Base-by-base conservation (phyloP, 2,113 vertebrate genomes). In the Chroicocephalus ridibundus region DNA sequence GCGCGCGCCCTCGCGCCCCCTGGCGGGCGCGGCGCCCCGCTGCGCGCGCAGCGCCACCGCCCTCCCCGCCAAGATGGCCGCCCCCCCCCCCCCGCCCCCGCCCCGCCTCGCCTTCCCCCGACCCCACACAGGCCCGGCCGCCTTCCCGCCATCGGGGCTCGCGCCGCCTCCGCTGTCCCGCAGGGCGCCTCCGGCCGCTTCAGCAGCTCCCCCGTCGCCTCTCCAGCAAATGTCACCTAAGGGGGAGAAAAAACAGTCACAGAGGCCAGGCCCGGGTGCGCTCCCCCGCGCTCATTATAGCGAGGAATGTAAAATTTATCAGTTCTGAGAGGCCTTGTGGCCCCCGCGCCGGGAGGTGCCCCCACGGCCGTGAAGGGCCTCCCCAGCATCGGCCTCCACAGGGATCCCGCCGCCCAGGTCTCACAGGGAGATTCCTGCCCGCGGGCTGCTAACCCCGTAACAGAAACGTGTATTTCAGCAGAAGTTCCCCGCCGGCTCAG, bases 31-130 rank as follows among this genome's bases (percentile, higher is more conserved):
- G 34, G 25, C 15, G 62, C 24, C 97, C 96, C 34, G 75, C 93
- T 94, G 69, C 90, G 68, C 69, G 74, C 52, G 69, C 40, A 38
- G 40, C 58, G 38, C 54, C 86, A 44, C 82, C 32, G 9, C 76
- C 38, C 66, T 8, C 60, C 97, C 82, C 46, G n/a, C 4, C 97
- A 98, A 98, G 96, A 98, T 98, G 98, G 98, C 98, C 22, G 96
- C 96, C 18, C 86, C 62, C 66, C 15, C 44, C n/a, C n/a, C n/a
- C n/a, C n/a, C n/a, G n/a, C n/a, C n/a, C n/a, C n/a, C n/a, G n/a
- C n/a, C 44, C 44, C 44, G 36, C 36, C 36, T 4, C 40, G 40
- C 40, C 40, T 40, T 40, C 44, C 44, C 44, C 44, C 15, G 44
- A 44, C 44, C 44, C 44, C 44, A 44, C 44, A 44, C 15, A 46